Conservation (phyloP, 2,113 vertebrate species). For the Varanus komodoensis region DNA sequence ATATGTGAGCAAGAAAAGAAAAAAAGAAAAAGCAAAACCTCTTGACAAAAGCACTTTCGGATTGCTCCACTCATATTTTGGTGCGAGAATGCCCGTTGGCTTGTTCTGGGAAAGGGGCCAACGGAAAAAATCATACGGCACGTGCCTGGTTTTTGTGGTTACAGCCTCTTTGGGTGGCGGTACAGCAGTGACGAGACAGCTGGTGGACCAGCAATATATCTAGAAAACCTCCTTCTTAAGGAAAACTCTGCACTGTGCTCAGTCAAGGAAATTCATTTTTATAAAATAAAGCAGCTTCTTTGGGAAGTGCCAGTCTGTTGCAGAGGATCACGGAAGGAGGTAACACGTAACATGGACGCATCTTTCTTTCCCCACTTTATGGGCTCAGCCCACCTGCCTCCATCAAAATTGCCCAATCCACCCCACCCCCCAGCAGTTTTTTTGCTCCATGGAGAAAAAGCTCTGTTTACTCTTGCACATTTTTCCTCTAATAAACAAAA, state of each 20-base stretch:
- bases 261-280: background rate
- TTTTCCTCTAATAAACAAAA: background rate
- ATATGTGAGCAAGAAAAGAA: slow-evolving; percentile 8
- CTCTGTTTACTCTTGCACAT: background rate
- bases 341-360: fast-evolving
- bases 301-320: no score
- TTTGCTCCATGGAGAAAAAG: background rate
- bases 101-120: background rate
- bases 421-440: no score
- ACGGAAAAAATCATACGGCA: fast-evolving
- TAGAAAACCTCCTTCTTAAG: background rate
- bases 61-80: background rate
- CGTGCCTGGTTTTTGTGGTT: background rate
- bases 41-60: background rate
- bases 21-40: background rate
- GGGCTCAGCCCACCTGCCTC: background rate
- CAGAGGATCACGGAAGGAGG: background rate
- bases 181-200: no score
- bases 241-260: background rate
- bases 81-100: background rate
- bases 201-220: background rate
- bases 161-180: background rate
- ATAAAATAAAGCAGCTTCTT: background rate
- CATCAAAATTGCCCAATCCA: background rate
- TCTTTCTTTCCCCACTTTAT: background rate